Percentiles rank a stretch among this genome's conserved stretches.
phyloP scores from a whole-genome alignment of 2,113 vertebrate species.

The Saguinus imperator region DNA sequence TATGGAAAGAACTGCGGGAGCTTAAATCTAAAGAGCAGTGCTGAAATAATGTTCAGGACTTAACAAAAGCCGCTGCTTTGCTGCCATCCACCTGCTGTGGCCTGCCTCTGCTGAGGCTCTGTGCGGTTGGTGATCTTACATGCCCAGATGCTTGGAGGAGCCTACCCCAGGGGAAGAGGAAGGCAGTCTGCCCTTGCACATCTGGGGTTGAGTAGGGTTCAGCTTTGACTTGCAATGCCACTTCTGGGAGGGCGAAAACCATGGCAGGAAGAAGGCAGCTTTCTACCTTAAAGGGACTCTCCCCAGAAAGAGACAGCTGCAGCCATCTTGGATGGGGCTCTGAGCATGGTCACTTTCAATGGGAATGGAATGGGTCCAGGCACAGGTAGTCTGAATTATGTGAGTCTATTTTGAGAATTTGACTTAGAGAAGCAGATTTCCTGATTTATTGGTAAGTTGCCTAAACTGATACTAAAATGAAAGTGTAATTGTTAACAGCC shows the following conservation, averaged over 20 bases:
- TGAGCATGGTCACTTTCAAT: neutral
- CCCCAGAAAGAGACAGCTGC: neutral
- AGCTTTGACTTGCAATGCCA: neutral
- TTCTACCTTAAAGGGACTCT: neutral
- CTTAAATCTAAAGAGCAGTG: conserved; percentile 70
- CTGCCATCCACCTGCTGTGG: conserved; percentile 44
- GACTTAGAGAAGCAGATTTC: neutral
- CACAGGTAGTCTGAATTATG: neutral
- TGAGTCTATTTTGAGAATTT: neutral
- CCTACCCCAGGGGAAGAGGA: neutral
- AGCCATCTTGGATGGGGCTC: neutral
- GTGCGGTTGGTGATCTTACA: neutral
- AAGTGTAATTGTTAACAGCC: neutral
- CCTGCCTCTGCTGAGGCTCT: conserved; percentile 23
- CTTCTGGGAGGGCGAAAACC: neutral
- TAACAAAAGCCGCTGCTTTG: conserved; percentile 65
- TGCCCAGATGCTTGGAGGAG: neutral
- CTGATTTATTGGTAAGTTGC: conserved; percentile 1
- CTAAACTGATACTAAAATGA: neutral
- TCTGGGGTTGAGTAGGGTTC: neutral
- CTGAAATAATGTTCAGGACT: conserved; percentile 68
- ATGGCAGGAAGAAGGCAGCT: neutral
- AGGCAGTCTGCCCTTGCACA: neutral
- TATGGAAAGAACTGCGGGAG: conserved; percentile 73
- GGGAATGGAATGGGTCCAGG: neutral